These are phyloP conservation scores for Pithys albifrons DNA, from an alignment of 2,113 vertebrate genomes.

Conservation along the genomic window DNA sequence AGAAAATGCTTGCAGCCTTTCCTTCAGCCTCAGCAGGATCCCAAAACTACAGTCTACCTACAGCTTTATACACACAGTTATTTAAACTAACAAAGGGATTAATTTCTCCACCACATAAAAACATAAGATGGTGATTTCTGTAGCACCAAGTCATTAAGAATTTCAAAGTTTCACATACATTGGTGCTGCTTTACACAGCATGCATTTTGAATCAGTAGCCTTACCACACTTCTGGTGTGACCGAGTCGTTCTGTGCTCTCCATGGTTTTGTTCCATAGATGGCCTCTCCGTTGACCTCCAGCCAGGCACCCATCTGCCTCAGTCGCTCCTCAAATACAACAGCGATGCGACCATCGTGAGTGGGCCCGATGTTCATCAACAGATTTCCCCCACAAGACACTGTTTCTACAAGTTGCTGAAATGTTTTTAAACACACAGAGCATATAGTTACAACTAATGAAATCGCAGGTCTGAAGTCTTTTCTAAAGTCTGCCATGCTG, in stretches of 20 bases:
- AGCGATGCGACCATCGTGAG: conserved; percentile 84
- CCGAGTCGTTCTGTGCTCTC: conserved; percentile 86
- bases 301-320: conserved; percentile 89
- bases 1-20: neutral
- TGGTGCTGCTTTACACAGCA: neutral
- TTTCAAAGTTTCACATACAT: neutral
- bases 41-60: neutral
- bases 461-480: neutral
- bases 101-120: neutral
- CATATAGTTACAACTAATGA: neutral
- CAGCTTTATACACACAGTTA: neutral
- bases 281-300: conserved; percentile 87
- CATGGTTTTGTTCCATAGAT: conserved; percentile 88
- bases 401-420: conserved; percentile 85
- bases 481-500: neutral
- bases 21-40: neutral
- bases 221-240: conserved; percentile 84
- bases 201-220: neutral
- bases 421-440: conserved; percentile 18
- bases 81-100: neutral
- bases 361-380: conserved; percentile 92
- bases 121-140: neutral
- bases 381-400: conserved; percentile 95
- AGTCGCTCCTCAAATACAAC: conserved; percentile 91
- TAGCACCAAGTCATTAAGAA: neutral